Base-by-base conservation (phyloP, 2,797 vertebrate genomes). In the Allochrocebus solatus region DNA sequence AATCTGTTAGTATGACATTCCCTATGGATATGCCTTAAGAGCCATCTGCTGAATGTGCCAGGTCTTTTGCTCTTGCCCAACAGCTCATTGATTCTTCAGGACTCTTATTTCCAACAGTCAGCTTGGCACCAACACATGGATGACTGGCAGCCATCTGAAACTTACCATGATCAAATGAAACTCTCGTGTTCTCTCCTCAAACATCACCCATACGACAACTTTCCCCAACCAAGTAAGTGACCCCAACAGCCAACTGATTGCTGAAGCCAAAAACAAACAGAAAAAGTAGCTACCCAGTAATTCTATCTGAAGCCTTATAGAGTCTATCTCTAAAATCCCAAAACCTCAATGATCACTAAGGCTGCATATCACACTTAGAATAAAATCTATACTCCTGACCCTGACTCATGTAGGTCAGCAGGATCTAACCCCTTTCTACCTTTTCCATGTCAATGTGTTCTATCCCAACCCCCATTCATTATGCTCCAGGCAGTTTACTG, bases 391-490 rank as follows among this genome's bases (percentile, higher is more conserved):
- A 76, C 22, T 79, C 36, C 21, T 88, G 33, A 46, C 17, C 9
- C 36, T 55, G 50, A 83, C 24, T 48, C n/a, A 14, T 5, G 2
- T 14, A 50, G 19, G 9, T 0, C 30, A 21, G 1, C 12, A 70
- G 70, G 36, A 13, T 30, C 50, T 28, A 13, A 4, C 14, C 21
- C n/a, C 36, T 87, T 55, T 70, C 57, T 43, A 3, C 14, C 21
- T 78, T 57, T 67, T 39, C 17, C 17, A 1, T 64, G 16, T 88
- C 21, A 16, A 9, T 19, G 43, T n/a, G 1, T 33, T 41, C 11
- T 8, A 12, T 16, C 36, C 16, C 41, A 16, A 5, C 2, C 12
- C 26, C 0, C 0, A 30, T 8, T 43, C 13, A 48, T 75, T 43
- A 24, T 57, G 26, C 6, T 39, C 36, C 16, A 43, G 50, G 43